Evolutionary conservation across 2,888 invertebrate genomes (phyloP).

Genomic region (Timandra comae): DNA sequence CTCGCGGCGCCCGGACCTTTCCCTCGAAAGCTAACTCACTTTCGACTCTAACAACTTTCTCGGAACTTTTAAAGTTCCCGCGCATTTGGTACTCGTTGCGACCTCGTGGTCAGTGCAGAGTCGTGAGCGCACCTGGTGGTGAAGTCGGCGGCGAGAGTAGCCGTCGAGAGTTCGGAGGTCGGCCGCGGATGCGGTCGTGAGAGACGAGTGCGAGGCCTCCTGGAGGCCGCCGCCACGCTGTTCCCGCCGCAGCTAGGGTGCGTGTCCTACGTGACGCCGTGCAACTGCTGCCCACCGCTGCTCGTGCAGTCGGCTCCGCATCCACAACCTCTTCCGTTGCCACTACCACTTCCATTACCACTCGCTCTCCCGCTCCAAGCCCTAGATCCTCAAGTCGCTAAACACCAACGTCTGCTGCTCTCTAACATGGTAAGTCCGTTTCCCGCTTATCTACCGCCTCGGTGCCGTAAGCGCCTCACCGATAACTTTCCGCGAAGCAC

Average conservation of each 20-base stretch:
- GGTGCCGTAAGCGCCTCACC: slow-evolving; percentile 29
- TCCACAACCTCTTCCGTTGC: slow-evolving; percentile 60
- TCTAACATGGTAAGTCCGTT: slow-evolving; percentile 72
- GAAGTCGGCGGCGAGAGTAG: slow-evolving; percentile 55
- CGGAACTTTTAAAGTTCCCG: slow-evolving; percentile 54
- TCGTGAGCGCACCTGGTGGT: slow-evolving; percentile 18
- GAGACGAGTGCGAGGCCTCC: slow-evolving; percentile 70
- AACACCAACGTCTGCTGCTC: slow-evolving; percentile 73
- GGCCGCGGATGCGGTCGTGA: slow-evolving; percentile 73
- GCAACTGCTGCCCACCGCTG: slow-evolving; percentile 71
- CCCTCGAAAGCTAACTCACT: slow-evolving; percentile 31
- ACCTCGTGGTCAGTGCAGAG: slow-evolving; percentile 9
- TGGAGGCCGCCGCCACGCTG: slow-evolving; percentile 76
- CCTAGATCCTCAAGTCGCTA: slow-evolving; percentile 70
- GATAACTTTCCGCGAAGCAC: slow-evolving; percentile 46
- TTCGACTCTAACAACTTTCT: slow-evolving; percentile 43
- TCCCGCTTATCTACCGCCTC: slow-evolving; percentile 34
- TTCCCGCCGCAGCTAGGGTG: slow-evolving; percentile 76
- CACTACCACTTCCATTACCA: slow-evolving; percentile 67
- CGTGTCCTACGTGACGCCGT: slow-evolving; percentile 74
- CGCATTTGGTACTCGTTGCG: slow-evolving; percentile 31
- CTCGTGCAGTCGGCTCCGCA: slow-evolving; percentile 66
- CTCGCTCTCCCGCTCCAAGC: slow-evolving; percentile 68
- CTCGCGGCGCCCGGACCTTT: slow-evolving; percentile 47
- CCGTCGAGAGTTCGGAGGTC: slow-evolving; percentile 61